Evolutionary conservation across 2,113 vertebrate genomes (phyloP), one percentile per base, ranked within the genome.

Genomic region (Pyrgilauda ruficollis): DNA sequence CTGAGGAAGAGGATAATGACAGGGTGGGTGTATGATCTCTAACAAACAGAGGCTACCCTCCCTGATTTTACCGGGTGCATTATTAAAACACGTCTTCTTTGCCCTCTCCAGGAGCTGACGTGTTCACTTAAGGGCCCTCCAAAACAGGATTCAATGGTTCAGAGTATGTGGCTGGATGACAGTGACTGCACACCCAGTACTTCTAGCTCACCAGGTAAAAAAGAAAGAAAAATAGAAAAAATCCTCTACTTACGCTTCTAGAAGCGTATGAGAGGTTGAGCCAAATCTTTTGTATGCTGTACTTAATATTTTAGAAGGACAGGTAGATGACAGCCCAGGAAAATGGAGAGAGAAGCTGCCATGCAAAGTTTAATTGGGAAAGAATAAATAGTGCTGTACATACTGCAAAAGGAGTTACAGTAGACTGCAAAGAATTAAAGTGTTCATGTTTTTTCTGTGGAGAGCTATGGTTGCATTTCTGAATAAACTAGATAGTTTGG

Each of bases 191-290:
- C 94, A 80, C 94, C 96, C 96, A 97, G 91, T 94, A 89, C 93
- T 94, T 92, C 94, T 77, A 96, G 96, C 61, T 97, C 91, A 92
- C 91, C 97, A 97, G 96, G 96, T 97, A 96, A 94, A 95, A 90
- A 92, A 90, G 37, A 68, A 84, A 41, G 47, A 59, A 68, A 61
- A 67, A 35, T 9, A 72, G 30, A 44, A 33, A 72, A 75, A 61
- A 3, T 19, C 21, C 46, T 74, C 55, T 87, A 18, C 20, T 69
- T 86, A 47, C 0, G 1, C 76, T 88, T 85, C 73, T 74, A 50
- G 87, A 84, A 84, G 58, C 3, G 0, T 24, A 21, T 27, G 64
- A 62, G 55, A 84, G 47, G 10, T 80, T 79, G 68, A 81, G 46
- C 55, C 16, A 15, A 23, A 35, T 47, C 58, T 82, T 76, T 63